Evolutionary conservation across 2,888 invertebrate species (phyloP).

Genomic region (Platycheirus rosarum): DNA sequence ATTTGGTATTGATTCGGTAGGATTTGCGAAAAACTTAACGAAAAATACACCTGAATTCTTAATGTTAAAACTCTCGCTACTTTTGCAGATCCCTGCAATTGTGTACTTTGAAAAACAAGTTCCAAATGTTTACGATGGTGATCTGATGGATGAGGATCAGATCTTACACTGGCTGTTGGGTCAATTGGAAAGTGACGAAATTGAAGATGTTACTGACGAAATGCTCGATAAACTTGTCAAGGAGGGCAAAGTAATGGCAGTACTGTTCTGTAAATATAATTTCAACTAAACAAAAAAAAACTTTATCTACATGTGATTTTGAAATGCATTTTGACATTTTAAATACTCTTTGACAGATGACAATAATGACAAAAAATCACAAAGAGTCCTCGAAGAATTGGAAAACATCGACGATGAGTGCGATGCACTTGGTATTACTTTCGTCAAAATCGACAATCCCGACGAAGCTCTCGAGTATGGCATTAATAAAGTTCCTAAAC

Average conservation of each 20-base stretch:
- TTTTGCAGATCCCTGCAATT: conserved; percentile 87
- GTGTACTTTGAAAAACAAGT: conserved; percentile 97
- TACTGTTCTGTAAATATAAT: conserved; percentile 91
- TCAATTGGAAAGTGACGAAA: conserved; percentile 95
- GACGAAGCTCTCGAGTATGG: conserved; percentile 96
- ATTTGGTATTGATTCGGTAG: conserved; percentile 90
- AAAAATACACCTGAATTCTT: no score
- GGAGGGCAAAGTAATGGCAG: conserved; percentile 94
- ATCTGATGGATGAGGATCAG: conserved; percentile 94
- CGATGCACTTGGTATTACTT: conserved; percentile 93
- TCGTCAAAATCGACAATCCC: conserved; percentile 95
- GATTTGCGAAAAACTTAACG: background rate
- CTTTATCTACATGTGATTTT: background rate
- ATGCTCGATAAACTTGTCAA: conserved; percentile 95
- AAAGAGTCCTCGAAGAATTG: conserved; percentile 92
- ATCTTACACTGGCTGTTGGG: conserved; percentile 93
- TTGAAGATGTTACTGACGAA: conserved; percentile 97
- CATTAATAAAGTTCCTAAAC: conserved; percentile 92
- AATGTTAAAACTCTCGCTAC: background rate
- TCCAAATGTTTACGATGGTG: conserved; percentile 96
- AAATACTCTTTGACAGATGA: conserved; percentile 85
- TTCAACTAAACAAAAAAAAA: no score
- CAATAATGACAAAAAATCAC: conserved; percentile 93
- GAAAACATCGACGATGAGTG: conserved; percentile 98
- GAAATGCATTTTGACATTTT: conserved; percentile 43